Evolutionary conservation across 2,888 invertebrate genomes (phyloP), one percentile per base, ranked within the genome.

Genomic region (Spodoptera picta): DNA sequence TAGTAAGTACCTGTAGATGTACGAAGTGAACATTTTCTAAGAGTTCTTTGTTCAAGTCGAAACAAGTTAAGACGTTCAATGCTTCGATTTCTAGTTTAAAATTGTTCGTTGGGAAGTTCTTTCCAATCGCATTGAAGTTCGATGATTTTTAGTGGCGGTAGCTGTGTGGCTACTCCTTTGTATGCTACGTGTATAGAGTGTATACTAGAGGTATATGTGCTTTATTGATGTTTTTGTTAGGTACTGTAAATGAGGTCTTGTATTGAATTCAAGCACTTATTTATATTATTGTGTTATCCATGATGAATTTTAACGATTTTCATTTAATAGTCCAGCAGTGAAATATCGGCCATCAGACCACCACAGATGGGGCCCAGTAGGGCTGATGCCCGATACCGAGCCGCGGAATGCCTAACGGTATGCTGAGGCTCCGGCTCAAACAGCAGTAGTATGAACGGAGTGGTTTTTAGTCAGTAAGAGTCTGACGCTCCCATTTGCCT

Each of bases 31-130:
- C 77, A 74, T 80, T 73, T 74, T 66, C 71, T 74, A 61, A 80
- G 68, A 70, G 50, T 73, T 81, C 81, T 80, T 80, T 82, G 83
- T 84, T 78, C 81, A 73, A 80, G 61, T 78, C 69, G 70, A 73
- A 77, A 78, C 84, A 82, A 88, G 80, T 86, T 83, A 77, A 79
- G 83, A 80, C 77, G 75, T 72, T 65, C 81, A 64, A 59, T 73
- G 79, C 81, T 81, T 80, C 76, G 67, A 82, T 84, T 86, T 73
- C 75, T 77, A 87, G 84, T 87, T 85, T 75, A 75, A 81, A 85
- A 83, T 83, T 83, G 83, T 86, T 85, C 70, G 45, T 43, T 71
- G 59, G 64, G 58, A 81, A 84, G 56, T 78, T 73, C 70, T 64
- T 56, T 75, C 60, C 63, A 51, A 73, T 79, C 69, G 73, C 63